Conservation (phyloP, 1,140 invertebrate genomes). For the Vollenhovia emeryi region DNA sequence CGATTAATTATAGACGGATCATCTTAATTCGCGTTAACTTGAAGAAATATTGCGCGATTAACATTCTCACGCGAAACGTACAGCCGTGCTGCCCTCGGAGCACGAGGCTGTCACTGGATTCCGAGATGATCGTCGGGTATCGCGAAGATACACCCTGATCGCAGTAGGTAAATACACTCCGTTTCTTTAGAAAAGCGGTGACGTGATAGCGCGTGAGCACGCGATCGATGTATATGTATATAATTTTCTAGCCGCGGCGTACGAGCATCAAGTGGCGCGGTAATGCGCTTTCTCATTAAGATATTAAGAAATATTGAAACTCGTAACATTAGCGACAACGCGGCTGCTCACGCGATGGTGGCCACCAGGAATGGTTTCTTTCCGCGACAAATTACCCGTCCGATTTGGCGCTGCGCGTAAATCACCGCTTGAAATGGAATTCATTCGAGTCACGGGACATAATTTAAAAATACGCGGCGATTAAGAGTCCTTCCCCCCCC, state of each 20-base stretch:
- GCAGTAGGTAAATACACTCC: constrained; percentile 30
- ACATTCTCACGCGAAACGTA: constrained; percentile 28
- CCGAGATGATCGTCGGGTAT: constrained; percentile 55
- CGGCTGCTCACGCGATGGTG: constrained; percentile 57
- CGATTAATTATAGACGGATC: not conserved
- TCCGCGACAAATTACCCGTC: constrained; percentile 29
- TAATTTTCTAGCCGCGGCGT: constrained; percentile 50
- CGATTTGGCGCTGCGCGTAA: constrained; percentile 30
- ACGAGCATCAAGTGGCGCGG: constrained; percentile 46
- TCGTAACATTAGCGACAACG: constrained; percentile 68
- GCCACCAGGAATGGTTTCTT: constrained; percentile 37
- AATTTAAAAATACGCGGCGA: not conserved
- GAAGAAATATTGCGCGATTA: constrained; percentile 6
- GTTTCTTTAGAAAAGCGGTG: constrained; percentile 32
- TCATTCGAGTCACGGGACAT: not conserved
- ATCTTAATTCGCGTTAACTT: not conserved
- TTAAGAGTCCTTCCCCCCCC: not conserved
- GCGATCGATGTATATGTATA: constrained; percentile 64
- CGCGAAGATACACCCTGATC: constrained; percentile 4
- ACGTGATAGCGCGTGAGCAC: constrained; percentile 66
- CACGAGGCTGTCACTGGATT: constrained; percentile 5
- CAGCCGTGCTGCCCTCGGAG: not conserved
- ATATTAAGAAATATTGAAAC: constrained; percentile 74
- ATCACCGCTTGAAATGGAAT: constrained; percentile 24
- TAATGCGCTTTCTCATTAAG: constrained; percentile 73